A percentile compares a stretch with the other conserved stretches of the same genome.
Evolutionary conservation across 2,888 invertebrate species (phyloP).

Genomic region (Cistogaster globosa): DNA sequence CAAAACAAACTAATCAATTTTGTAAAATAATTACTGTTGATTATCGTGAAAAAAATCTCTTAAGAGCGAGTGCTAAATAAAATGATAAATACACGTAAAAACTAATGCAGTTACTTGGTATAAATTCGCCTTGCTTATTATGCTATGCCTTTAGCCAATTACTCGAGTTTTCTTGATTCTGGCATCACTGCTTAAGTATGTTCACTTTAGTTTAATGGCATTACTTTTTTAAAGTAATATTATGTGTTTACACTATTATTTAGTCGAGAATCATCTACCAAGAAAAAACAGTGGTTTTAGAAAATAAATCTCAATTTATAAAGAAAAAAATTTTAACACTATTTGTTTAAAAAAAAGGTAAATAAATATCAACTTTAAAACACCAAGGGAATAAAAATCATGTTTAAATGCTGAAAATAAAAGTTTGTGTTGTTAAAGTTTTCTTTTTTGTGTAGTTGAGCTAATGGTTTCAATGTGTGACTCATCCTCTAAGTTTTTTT

Average conservation of each 20-base stretch:
- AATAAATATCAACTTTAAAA: constrained; percentile 1
- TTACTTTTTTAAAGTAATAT: neutral
- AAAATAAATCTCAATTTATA: neutral
- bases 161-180: neutral
- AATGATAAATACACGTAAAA: no score
- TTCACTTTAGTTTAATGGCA: neutral
- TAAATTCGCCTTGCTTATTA: no score
- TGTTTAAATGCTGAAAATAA: neutral
- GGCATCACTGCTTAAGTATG: neutral
- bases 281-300: constrained; percentile 46
- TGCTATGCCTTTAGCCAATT: no score
- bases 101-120: no score
- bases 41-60: no score
- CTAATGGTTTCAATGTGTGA: constrained; percentile 38
- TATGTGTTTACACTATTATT: constrained; percentile 5
- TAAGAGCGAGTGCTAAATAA: no score
- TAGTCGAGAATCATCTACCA: constrained; percentile 61
- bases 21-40: no score
- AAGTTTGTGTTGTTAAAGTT: constrained; percentile 23
- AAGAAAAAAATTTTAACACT: neutral
- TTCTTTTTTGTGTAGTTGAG: neutral
- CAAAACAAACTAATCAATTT: no score
- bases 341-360: constrained; percentile 36
- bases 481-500: constrained; percentile 40
- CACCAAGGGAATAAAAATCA: neutral